A percentile compares a stretch with the other conserved stretches of the same genome.
phyloP scores from a whole-genome alignment of 2,113 vertebrate genomes.

The Cyprinus carpio region DNA sequence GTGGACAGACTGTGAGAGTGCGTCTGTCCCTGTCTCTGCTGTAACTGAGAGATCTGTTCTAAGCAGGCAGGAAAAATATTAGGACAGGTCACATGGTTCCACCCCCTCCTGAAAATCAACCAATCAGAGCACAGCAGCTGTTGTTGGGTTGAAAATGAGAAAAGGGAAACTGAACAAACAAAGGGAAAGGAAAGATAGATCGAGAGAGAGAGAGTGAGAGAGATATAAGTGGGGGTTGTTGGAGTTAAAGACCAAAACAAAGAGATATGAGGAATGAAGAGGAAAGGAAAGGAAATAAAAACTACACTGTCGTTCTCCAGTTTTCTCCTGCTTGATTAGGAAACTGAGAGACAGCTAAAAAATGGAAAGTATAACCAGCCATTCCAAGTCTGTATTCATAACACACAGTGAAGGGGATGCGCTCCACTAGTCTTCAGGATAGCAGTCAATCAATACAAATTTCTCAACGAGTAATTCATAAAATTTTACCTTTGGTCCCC shows the following conservation, averaged over 20 bases:
- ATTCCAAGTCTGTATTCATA: not conserved
- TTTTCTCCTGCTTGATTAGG: not conserved
- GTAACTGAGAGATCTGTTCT: constrained; percentile 64
- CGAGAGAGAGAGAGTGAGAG: not conserved
- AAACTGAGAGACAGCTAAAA: not conserved
- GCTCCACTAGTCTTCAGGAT: not conserved
- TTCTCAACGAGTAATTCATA: not conserved
- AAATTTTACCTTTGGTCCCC: not conserved
- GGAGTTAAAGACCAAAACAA: constrained; percentile 31
- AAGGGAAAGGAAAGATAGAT: constrained; percentile 38
- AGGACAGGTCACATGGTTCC: constrained; percentile 39
- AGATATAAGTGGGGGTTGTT: not conserved
- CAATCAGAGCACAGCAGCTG: constrained; percentile 71
- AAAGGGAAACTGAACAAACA: constrained; percentile 53
- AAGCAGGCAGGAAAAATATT: constrained; percentile 63
- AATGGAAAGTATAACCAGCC: not conserved
- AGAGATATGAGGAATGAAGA: constrained; percentile 15
- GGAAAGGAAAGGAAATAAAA: constrained; percentile 42
- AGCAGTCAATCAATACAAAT: not conserved
- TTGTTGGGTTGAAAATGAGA: constrained; percentile 73
- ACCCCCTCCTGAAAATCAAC: constrained; percentile 50
- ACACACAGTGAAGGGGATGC: not conserved
- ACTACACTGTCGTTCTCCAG: constrained; percentile 46
- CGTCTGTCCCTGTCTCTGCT: not conserved
- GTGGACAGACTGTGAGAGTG: not conserved